Evolutionary conservation across 2,888 invertebrate genomes (phyloP), one percentile per base, ranked within the genome.

Genomic region (Oasisia sp.): DNA sequence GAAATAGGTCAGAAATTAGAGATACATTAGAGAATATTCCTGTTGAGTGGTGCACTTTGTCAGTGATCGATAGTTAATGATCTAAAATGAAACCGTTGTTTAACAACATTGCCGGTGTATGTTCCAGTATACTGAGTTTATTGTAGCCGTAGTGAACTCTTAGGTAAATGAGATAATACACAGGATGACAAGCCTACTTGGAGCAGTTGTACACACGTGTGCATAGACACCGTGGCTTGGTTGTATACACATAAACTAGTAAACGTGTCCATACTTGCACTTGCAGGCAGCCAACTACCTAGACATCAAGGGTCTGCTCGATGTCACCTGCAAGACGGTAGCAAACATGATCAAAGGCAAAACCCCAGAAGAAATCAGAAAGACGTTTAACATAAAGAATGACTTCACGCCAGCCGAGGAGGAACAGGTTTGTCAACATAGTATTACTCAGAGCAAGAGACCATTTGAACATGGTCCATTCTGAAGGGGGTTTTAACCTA

Each of bases 261-360:
- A 74, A 27, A n/a, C 74, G 27, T 74, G 74, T 74, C 27, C 27
- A 27, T 27, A 74, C 74, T 74, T 74, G 32, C 94, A 74, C 74
- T 74, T 74, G 32, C 94, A 96, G 97, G 99, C 99, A 91, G 99
- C 99, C 12, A 99, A 99, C 96, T 99, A 99, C 96, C 97, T 99
- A 95, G 99, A 99, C 95, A 99, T 99, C 94, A 97, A 96, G 93
- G 96, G 99, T 0, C 97, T 99, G 93, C 97, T 99, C 95, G 99
- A 99, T 97, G 99, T 99, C 0, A 99, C 99, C 0, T 99, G 99
- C 97, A 99, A 99, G 97, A 99, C 99, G 0, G 99, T 99, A 91
- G 99, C 99, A 9, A 99, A 99, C 96, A 99, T 99, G 99, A 99
- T 99, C 95, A 99, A 99, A 96, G 99, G 99, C 27, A 99, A 99